A percentile compares a stretch with the other conserved stretches of the same genome.
Evolutionary conservation across 2,888 invertebrate genomes (phyloP).

Genomic region (Diadegma fenestrale): DNA sequence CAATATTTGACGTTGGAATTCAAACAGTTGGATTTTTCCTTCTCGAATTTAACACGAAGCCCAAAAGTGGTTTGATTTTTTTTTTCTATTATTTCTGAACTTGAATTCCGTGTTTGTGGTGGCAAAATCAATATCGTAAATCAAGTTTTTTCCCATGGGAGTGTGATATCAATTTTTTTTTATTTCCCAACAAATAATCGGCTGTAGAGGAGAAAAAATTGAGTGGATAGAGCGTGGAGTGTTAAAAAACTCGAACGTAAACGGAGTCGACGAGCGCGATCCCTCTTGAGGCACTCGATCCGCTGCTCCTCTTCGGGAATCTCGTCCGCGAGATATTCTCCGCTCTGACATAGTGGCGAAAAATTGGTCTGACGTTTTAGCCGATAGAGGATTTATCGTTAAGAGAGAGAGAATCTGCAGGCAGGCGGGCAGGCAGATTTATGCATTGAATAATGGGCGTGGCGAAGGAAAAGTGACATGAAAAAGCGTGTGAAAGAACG

Average conservation of each 20-base stretch:
- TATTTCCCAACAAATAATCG: background rate
- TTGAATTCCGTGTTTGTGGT: background rate
- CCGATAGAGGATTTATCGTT: slow-evolving; percentile 45
- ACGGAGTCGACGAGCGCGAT: slow-evolving; percentile 19
- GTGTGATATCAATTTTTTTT: background rate
- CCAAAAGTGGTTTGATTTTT: background rate
- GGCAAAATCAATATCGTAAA: background rate
- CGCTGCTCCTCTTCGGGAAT: slow-evolving; percentile 19
- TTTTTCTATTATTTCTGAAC: background rate
- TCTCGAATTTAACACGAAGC: background rate
- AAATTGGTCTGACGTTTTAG: slow-evolving; percentile 57
- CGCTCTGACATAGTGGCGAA: slow-evolving; percentile 57
- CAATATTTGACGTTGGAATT: slow-evolving; percentile 17
- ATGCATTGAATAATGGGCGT: slow-evolving; percentile 61
- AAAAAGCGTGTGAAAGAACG: slow-evolving; percentile 58
- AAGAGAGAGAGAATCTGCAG: slow-evolving; percentile 58
- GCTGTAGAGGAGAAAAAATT: background rate
- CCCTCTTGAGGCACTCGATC: slow-evolving; percentile 34
- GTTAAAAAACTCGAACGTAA: slow-evolving; percentile 6
- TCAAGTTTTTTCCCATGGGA: background rate
- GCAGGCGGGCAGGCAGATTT: slow-evolving; percentile 65
- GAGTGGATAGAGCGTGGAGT: slow-evolving; percentile 17
- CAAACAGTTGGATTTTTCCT: background rate
- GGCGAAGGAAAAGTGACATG: slow-evolving; percentile 38
- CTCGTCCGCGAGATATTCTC: slow-evolving; percentile 15